phyloP scores from a whole-genome alignment of 53 echinoderm and acorn worm species.

The Patiria pectinifera region DNA sequence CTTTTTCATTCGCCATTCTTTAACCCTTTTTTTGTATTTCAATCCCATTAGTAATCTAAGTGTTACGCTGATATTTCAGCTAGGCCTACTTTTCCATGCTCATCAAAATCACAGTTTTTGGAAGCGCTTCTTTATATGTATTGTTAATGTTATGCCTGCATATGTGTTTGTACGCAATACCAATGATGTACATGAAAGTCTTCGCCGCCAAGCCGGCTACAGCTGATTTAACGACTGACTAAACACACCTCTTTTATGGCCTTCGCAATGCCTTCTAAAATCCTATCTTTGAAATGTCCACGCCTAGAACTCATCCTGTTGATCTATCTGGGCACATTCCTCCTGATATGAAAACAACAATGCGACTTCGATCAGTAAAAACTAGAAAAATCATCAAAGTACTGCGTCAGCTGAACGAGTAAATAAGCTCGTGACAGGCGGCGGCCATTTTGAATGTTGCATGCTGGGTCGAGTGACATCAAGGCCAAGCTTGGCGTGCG shows the following conservation, averaged over 20 bases:
- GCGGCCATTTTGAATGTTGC: constrained; percentile 56
- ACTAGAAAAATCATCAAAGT: neutral
- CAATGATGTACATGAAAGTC: no score
- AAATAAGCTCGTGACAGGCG: constrained; percentile 3
- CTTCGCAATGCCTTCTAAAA: constrained; percentile 87
- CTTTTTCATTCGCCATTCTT: no score
- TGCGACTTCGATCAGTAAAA: neutral
- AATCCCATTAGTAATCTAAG: no score
- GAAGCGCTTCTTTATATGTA: no score
- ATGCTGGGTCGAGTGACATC: constrained; percentile 17
- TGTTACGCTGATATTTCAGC: no score
- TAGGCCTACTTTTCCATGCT: no score
- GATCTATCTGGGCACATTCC: constrained; percentile 2
- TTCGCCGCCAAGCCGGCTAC: no score
- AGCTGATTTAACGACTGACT: neutral
- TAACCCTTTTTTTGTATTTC: no score
- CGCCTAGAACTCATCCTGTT: constrained; percentile 74
- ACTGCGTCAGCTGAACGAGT: neutral
- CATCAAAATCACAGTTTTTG: no score
- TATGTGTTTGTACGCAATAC: no score
- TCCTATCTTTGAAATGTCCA: constrained; percentile 92
- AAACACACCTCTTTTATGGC: constrained; percentile 90
- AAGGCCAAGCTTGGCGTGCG: no score
- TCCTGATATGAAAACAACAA: neutral
- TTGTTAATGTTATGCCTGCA: no score